These are phyloP conservation scores for Papilio gigon DNA, from an alignment of 2,888 invertebrate genomes.

Conservation along the genomic window DNA sequence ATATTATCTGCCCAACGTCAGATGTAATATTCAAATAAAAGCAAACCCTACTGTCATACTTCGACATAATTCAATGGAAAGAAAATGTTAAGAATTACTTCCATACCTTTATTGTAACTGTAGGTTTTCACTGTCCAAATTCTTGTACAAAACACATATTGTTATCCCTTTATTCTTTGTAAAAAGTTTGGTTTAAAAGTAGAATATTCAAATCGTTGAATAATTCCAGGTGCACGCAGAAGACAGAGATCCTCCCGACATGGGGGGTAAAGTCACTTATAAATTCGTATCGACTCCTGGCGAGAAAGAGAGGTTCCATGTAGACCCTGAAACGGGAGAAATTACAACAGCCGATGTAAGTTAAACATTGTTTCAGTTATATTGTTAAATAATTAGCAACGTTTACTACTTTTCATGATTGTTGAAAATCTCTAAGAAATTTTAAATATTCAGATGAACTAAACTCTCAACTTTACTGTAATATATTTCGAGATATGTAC, in stretches of 20 bases:
- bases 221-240: constrained; percentile 85
- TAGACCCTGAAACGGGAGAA: constrained; percentile 88
- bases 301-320: constrained; percentile 89
- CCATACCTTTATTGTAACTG: too few relatives aligned
- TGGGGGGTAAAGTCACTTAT: constrained; percentile 91
- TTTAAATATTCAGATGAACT: background rate
- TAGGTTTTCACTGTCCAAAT: too few relatives aligned
- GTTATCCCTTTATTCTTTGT: too few relatives aligned
- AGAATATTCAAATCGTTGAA: background rate
- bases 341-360: constrained; percentile 88
- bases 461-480: background rate
- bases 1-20: constrained; percentile 19
- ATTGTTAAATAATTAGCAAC: background rate
- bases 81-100: background rate
- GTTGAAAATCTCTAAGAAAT: background rate
- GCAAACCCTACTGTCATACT: background rate
- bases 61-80: background rate
- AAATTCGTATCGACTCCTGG: constrained; percentile 89
- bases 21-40: constrained; percentile 15
- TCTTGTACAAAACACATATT: too few relatives aligned
- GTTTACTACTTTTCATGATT: background rate
- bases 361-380: constrained; percentile 49
- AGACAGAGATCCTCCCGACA: constrained; percentile 88
- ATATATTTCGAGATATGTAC: background rate
- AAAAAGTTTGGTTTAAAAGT: background rate